Conservation (phyloP, 2,113 vertebrate genomes). For the Oxyura jamaicensis region DNA sequence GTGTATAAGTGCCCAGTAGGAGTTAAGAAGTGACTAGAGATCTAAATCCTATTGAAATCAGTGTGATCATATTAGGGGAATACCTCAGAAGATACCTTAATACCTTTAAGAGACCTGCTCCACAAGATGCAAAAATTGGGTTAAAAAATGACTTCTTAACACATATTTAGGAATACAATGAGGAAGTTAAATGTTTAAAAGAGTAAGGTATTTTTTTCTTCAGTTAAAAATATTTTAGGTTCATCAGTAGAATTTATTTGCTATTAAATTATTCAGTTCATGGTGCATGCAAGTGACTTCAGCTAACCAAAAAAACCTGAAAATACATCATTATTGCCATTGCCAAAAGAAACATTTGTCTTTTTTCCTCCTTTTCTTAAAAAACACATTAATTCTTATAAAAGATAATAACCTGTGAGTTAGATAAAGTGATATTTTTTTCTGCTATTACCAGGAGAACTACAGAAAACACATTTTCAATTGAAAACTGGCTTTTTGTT, state of each 20-base stretch:
- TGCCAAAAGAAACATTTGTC: background rate
- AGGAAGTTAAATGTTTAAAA: constrained; percentile 7
- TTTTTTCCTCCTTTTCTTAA: background rate
- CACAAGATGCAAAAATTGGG: background rate
- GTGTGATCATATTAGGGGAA: constrained; percentile 35
- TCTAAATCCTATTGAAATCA: constrained; percentile 34
- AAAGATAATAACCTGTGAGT: background rate
- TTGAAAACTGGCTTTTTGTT: background rate
- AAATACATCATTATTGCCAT: background rate
- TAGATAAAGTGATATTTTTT: background rate
- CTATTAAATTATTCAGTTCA: background rate
- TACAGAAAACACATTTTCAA: background rate
- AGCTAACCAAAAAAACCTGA: background rate
- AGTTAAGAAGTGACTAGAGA: constrained; percentile 17
- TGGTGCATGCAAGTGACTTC: background rate
- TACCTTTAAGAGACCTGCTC: background rate
- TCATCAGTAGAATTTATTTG: constrained; percentile 12
- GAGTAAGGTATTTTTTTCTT: background rate
- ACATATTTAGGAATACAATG: background rate
- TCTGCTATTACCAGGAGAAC: background rate
- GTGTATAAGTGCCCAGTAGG: background rate
- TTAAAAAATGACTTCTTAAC: background rate
- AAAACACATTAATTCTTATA: background rate
- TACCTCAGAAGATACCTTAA: background rate
- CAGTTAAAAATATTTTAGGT: constrained; percentile 32